A percentile compares a stretch with the other conserved stretches of the same genome.
These are phyloP conservation scores for Irena cyanogastra DNA, from an alignment of 2,113 vertebrate species.

Conservation along the genomic window DNA sequence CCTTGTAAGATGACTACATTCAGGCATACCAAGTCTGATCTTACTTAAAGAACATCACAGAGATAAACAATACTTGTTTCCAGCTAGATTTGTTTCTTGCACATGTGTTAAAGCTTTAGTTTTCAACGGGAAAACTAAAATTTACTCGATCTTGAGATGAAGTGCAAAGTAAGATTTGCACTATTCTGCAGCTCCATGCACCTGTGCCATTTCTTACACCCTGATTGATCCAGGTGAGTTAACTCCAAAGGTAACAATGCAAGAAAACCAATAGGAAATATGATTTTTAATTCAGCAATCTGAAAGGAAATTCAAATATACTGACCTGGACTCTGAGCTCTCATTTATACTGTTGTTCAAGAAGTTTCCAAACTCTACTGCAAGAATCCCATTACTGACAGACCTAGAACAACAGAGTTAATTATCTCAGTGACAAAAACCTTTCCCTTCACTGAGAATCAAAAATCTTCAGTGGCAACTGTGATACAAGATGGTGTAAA, in stretches of 20 bases:
- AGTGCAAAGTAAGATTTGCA: background rate
- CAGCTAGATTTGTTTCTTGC: background rate
- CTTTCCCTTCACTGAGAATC: background rate
- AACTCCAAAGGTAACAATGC: background rate
- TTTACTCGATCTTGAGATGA: background rate
- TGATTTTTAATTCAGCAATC: background rate
- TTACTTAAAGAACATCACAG: background rate
- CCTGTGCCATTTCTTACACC: background rate
- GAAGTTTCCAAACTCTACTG: slow-evolving; percentile 80
- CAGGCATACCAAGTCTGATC: background rate
- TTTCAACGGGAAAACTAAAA: background rate
- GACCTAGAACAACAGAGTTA: slow-evolving; percentile 65
- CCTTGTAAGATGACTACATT: background rate
- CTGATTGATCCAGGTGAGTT: background rate
- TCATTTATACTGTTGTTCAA: slow-evolving; percentile 77
- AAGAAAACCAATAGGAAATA: background rate
- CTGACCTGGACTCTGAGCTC: slow-evolving; percentile 77
- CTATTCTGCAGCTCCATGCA: background rate
- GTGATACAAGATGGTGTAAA: background rate
- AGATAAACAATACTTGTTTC: background rate
- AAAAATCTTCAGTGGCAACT: background rate
- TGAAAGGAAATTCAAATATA: slow-evolving; percentile 2
- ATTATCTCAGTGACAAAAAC: background rate
- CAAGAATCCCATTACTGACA: slow-evolving; percentile 77
- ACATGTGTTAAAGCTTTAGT: background rate